Conservation (phyloP, 2,113 vertebrate genomes). For the Tachycineta bicolor region DNA sequence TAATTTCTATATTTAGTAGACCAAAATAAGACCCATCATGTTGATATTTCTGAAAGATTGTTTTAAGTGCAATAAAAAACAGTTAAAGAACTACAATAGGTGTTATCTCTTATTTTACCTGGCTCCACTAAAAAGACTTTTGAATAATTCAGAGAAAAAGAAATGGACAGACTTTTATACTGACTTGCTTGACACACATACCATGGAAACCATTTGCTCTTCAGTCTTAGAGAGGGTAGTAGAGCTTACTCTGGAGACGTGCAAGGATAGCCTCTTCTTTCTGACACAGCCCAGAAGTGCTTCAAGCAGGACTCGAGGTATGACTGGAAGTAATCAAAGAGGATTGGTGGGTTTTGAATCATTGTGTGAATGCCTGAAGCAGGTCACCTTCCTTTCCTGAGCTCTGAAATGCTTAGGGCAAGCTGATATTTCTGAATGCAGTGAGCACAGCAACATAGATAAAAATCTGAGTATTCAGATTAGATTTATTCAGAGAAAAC, state of each 20-base stretch:
- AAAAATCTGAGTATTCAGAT: background rate
- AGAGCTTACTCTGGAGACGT: background rate
- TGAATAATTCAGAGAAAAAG: background rate
- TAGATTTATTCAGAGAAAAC: background rate
- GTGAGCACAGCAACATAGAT: background rate
- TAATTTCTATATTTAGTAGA: background rate
- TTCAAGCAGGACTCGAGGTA: background rate
- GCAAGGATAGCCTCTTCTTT: background rate
- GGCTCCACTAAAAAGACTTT: background rate
- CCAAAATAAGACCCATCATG: background rate
- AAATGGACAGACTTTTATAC: background rate
- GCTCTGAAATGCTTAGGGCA: background rate
- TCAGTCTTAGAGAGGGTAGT: background rate
- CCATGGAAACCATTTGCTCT: background rate
- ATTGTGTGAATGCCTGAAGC: conserved; percentile 18
- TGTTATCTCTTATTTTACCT: background rate
- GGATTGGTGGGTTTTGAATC: conserved; percentile 3
- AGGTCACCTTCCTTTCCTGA: background rate
- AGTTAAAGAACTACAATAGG: background rate
- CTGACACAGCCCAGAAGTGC: conserved; percentile 8
- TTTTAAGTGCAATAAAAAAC: background rate
- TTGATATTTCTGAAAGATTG: background rate
- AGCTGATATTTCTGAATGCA: background rate
- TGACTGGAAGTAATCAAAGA: conserved; percentile 30
- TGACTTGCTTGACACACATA: background rate